Evolutionary conservation across 2,797 vertebrate species (phyloP), one percentile per base, ranked within the genome.

Genomic region (Trachurus trachurus): DNA sequence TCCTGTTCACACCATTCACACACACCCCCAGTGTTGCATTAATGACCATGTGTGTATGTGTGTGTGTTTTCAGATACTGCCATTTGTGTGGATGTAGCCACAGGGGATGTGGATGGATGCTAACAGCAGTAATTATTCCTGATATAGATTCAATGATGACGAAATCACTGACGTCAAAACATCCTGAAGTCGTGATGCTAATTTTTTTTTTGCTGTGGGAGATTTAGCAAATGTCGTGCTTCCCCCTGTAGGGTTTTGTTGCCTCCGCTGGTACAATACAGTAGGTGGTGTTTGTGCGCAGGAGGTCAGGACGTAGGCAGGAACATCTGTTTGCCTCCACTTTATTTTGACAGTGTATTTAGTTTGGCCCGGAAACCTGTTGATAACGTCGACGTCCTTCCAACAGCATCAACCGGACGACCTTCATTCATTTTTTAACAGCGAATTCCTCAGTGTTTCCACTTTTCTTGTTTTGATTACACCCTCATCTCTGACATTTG

Each of bases 401-500:
- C 7, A 2, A 2, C 19, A 40, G 17, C 66, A 60, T 58, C 29
- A 71, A 69, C 26, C 60, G 26, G 26, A 3, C 57, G 71, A 74
- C 71, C 74, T 76, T 78, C 3, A 53, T 73, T 71, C 5, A 71
- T 80, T 67, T 78, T 54, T 66, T 37, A 26, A 31, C 37, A 11
- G 12, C 10, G 60, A 49, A 16, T 65, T 53, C 78, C 60, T 53
- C 21, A 57, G 54, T 65, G 22, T 68, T 84, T 83, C 44, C 7
- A 42, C 66, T 71, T 71, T 42, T 5, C 17, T 50, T 77, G 77
- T 78, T 87, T 66, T 54, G 34, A 62, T 70, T 59, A 71, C 70
- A 74, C 60, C 42, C 68, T 62, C 80, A 47, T 78, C 79, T 75
- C 53, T 83, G 61, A 80, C 81, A 84, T 84, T 69, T 71, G 75